Conservation (phyloP, 92 coral and sea anemone genomes). For the Paramuricea clavata region DNA sequence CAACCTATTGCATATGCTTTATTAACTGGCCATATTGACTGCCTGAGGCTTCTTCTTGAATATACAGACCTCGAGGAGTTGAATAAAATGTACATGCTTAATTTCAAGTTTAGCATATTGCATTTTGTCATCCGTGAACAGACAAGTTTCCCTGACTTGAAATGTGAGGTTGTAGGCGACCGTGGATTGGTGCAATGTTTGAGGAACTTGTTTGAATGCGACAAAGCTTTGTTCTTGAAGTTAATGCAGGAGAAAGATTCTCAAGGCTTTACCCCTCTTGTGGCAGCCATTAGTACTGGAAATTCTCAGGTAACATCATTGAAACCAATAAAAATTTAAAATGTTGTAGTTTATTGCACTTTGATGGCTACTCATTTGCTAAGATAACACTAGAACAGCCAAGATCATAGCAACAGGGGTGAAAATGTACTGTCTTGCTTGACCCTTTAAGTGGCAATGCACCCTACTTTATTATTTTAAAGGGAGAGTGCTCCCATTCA, state of each 20-base stretch:
- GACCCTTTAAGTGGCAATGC: no score
- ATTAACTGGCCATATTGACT: constrained; percentile 78
- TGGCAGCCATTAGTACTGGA: constrained; percentile 82
- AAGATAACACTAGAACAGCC: no score
- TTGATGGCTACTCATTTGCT: no score
- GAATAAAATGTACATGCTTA: constrained; percentile 47
- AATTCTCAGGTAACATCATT: constrained; percentile 79
- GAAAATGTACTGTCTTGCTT: no score
- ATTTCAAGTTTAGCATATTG: constrained; percentile 71
- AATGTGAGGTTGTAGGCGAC: constrained; percentile 4
- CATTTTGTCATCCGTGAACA: constrained; percentile 80
- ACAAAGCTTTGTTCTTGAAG: constrained; percentile 60
- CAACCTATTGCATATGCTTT: constrained; percentile 88
- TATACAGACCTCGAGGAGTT: constrained; percentile 62
- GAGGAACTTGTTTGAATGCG: constrained; percentile 75
- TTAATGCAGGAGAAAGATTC: constrained; percentile 72
- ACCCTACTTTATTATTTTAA: no score
- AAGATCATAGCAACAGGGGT: neutral
- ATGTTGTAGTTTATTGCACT: no score
- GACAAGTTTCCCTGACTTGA: constrained; percentile 60
- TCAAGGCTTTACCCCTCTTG: constrained; percentile 72
- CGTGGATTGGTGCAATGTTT: constrained; percentile 70
- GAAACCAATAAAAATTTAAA: neutral
- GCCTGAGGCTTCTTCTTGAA: constrained; percentile 70
- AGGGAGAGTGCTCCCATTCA: no score